Conservation (phyloP, 2,888 invertebrate genomes). For the Agriotes lineatus region DNA sequence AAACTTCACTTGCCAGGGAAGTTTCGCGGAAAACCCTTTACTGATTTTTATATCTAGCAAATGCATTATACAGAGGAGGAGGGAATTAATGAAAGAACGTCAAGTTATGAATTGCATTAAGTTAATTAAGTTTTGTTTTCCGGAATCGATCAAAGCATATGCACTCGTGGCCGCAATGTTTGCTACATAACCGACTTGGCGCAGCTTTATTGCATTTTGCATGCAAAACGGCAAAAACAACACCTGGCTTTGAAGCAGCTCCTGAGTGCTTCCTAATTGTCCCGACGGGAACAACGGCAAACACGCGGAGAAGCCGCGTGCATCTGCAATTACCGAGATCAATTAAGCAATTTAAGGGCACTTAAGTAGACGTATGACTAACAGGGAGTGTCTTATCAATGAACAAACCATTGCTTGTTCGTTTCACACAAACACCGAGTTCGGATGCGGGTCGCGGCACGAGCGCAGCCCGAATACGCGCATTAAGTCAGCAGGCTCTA, state of each 20-base stretch:
- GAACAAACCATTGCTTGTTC: conserved; percentile 39
- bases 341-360: conserved; percentile 45
- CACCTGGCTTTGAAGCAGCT: neutral
- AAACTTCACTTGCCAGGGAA: too few relatives aligned
- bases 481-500: conserved; percentile 21
- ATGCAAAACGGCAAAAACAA: neutral
- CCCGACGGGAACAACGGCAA: neutral
- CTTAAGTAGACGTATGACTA: conserved; percentile 40
- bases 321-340: conserved; percentile 37
- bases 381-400: conserved; percentile 49
- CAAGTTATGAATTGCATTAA: too few relatives aligned
- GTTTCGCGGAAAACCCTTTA: too few relatives aligned
- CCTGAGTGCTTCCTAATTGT: neutral
- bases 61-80: too few relatives aligned
- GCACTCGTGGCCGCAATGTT: too few relatives aligned
- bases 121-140: too few relatives aligned
- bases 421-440: conserved; percentile 13
- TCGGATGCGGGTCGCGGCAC: conserved; percentile 20
- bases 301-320: conserved; percentile 3
- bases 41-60: too few relatives aligned
- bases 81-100: too few relatives aligned
- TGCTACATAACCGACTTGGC: too few relatives aligned
- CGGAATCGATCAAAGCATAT: too few relatives aligned
- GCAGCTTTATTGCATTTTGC: too few relatives aligned
- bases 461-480: neutral